Base-by-base conservation (phyloP, 2,888 invertebrate species). In the Meta bourneti region DNA sequence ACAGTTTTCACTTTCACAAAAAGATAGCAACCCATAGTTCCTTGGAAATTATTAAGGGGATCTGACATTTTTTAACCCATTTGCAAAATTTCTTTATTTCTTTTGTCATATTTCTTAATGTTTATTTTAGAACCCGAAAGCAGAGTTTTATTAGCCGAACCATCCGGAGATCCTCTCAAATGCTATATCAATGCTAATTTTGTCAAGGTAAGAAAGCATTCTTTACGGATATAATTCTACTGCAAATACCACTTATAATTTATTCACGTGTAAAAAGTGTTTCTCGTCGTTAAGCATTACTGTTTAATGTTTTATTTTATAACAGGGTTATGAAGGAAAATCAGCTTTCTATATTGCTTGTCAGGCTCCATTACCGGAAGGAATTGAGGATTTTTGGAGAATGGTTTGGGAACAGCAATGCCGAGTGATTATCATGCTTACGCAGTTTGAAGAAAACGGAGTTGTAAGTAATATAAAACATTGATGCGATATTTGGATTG, bases 361-460 rank as follows among this genome's bases (percentile, higher is more conserved):
- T 94, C 98, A 99, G 95, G 98, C 98, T 11, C 98, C 98, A 0
- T 95, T 98, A 93, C 96, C 97, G 90, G 96, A 96, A 93, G 98
- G 98, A 0, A 97, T 98, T 8, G 94, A 94, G 2, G 98, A 99
- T 95, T 98, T 98, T 95, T 99, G 98, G 98, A 96, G 98, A 75
- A 98, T 99, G 98, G 96, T 98, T 83, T 98, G 98, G 98, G 98
- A 98, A 94, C 98, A 98, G 95, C 98, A 98, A 95, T 96, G 97
- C 16, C 96, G 97, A 94, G 97, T 98, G 72, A 96, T 99, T 93
- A 96, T 98, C 92, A 98, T 98, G 98, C 96, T 98, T 61, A 98
- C 98, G 0, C 97, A 98, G 95, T 96, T 98, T 92, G 97, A 97
- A 94, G 98, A 98, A 95, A 97, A 97, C 94, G 98, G 98, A 91